A percentile compares a stretch with the other conserved stretches of the same genome.
phyloP scores from a whole-genome alignment of 2,888 invertebrate genomes.

The Allophyes oxyacanthae region DNA sequence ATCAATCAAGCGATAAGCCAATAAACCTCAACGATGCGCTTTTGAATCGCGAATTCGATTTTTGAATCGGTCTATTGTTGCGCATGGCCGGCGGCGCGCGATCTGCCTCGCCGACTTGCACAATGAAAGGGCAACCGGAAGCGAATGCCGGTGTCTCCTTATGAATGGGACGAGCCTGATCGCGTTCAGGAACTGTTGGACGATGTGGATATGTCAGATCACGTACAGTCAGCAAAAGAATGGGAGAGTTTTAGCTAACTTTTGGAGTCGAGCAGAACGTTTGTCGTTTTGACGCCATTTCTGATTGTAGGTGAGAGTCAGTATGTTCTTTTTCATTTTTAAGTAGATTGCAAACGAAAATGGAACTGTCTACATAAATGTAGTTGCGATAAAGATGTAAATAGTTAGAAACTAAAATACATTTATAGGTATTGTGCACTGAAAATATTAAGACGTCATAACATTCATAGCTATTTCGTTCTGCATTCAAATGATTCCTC shows the following conservation, averaged over 20 bases:
- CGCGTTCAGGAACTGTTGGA: conserved; percentile 82
- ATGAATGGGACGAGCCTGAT: conserved; percentile 71
- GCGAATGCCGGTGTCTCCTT: conserved; percentile 81
- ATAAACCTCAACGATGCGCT: conserved; percentile 90
- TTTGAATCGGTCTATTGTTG: conserved; percentile 83
- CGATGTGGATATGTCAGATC: conserved; percentile 66
- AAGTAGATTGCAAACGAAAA: too few relatives aligned
- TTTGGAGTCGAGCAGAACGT: conserved; percentile 25
- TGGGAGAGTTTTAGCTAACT: conserved; percentile 32
- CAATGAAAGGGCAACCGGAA: conserved; percentile 86
- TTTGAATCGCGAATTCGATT: conserved; percentile 87
- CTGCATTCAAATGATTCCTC: conserved; percentile 33
- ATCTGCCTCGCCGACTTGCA: conserved; percentile 82
- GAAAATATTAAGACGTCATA: too few relatives aligned
- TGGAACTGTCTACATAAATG: too few relatives aligned
- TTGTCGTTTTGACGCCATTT: not conserved
- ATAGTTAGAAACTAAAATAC: too few relatives aligned
- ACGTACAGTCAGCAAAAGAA: conserved; percentile 67
- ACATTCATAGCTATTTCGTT: not conserved
- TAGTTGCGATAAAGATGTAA: too few relatives aligned
- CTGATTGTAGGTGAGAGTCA: not conserved
- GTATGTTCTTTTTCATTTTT: not conserved
- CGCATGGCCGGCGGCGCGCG: conserved; percentile 83
- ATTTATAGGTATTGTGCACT: too few relatives aligned
- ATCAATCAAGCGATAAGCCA: conserved; percentile 90